These are phyloP conservation scores for Pelecanus crispus DNA, from an alignment of 2,113 vertebrate species.

Conservation along the genomic window DNA sequence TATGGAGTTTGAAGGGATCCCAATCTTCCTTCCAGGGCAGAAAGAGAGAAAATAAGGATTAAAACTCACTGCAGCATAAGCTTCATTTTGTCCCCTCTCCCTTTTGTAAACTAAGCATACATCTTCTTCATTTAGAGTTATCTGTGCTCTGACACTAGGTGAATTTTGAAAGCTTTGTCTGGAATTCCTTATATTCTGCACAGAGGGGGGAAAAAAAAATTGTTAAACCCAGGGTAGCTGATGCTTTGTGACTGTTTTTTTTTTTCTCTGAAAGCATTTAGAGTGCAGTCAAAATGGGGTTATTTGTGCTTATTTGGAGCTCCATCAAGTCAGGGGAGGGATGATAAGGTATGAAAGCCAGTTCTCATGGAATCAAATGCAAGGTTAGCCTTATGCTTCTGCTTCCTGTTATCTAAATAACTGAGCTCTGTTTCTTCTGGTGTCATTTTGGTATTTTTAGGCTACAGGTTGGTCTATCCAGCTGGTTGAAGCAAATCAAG, in stretches of 20 bases:
- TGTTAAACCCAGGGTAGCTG: not conserved
- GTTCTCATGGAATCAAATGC: not conserved
- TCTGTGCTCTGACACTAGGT: not conserved
- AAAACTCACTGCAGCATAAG: not conserved
- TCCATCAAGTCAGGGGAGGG: not conserved
- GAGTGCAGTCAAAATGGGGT: not conserved
- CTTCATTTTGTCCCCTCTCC: not conserved
- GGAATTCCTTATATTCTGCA: not conserved
- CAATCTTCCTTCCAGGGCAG: not conserved
- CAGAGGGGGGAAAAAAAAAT: not conserved
- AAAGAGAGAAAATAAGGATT: not conserved
- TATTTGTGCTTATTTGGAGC: not conserved
- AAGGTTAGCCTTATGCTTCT: not conserved
- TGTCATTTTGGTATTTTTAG: constrained; percentile 41
- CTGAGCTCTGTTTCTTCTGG: not conserved
- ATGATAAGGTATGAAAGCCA: not conserved
- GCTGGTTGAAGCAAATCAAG: constrained; percentile 47
- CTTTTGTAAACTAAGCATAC: not conserved
- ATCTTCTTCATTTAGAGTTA: not conserved
- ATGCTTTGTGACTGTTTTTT: not conserved
- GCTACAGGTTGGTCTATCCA: constrained; percentile 36
- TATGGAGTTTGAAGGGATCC: not conserved
- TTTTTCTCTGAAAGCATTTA: not conserved
- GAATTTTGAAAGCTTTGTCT: not conserved
- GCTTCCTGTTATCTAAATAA: not conserved